These are phyloP conservation scores for Drosophila leontia DNA, from an alignment of 1,140 invertebrate genomes.

Conservation along the genomic window DNA sequence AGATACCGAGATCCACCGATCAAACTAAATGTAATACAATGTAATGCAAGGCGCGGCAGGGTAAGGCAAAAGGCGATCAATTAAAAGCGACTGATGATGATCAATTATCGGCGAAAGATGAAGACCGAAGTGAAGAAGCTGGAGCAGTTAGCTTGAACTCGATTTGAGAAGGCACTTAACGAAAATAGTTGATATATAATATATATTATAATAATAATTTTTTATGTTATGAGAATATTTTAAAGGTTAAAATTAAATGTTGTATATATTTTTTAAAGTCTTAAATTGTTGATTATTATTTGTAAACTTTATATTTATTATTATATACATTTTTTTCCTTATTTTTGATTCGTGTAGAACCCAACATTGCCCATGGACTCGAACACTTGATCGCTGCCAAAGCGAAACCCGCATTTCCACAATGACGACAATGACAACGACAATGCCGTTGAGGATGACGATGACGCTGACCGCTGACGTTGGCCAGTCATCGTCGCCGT, in stretches of 20 bases:
- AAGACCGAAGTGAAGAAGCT: conserved; percentile 43
- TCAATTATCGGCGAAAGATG: conserved; percentile 75
- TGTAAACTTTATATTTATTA: no score
- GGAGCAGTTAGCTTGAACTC: conserved; percentile 14
- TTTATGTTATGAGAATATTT: not conserved
- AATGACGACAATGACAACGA: conserved; percentile 67
- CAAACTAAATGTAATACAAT: conserved; percentile 43
- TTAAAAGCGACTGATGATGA: conserved; percentile 82
- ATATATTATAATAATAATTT: no score
- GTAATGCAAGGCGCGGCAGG: conserved; percentile 52
- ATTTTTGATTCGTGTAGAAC: conserved; percentile 3
- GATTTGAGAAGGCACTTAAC: conserved; percentile 18
- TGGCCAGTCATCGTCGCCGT: conserved; percentile 55
- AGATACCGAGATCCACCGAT: conserved; percentile 23
- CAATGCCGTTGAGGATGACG: conserved; percentile 41
- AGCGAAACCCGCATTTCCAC: conserved; percentile 54
- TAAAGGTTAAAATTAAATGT: not conserved
- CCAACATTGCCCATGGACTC: conserved; percentile 5
- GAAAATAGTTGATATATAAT: not conserved
- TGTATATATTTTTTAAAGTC: not conserved
- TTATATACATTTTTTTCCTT: no score
- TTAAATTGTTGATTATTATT: not conserved
- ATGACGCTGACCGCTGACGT: conserved; percentile 59
- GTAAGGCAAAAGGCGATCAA: conserved; percentile 68
- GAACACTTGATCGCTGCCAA: conserved; percentile 49